Evolutionary conservation across 2,888 invertebrate species (phyloP).

Genomic region (Hydroisotoma schaefferi): DNA sequence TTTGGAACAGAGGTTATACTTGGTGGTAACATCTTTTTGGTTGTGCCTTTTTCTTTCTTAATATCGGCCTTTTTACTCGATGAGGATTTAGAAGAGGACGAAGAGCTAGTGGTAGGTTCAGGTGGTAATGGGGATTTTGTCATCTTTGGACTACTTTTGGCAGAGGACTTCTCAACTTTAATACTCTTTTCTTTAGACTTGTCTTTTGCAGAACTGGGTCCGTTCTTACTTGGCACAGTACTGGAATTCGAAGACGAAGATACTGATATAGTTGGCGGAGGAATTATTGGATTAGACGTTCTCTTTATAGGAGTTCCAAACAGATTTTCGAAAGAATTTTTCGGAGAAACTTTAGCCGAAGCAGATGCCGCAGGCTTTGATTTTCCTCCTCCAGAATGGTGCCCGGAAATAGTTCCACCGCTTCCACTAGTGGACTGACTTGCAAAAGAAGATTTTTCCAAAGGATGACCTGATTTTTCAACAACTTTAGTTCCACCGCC

Average conservation of each 20-base stretch:
- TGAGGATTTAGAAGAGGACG: conserved; percentile 33
- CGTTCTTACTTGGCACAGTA: conserved; percentile 29
- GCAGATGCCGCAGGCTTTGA: conserved; percentile 29
- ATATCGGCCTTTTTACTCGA: conserved; percentile 19
- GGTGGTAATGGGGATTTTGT: conserved; percentile 29
- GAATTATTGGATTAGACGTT: conserved; percentile 13
- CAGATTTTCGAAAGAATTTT: conserved; percentile 69
- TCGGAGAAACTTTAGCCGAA: conserved; percentile 48
- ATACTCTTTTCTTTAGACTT: conserved; percentile 27
- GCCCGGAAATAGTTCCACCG: conserved; percentile 13
- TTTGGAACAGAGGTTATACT: conserved; percentile 47
- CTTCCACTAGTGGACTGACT: conserved; percentile 20
- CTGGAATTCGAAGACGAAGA: conserved; percentile 11
- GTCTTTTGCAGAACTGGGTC: conserved; percentile 35
- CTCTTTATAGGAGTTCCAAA: conserved; percentile 78
- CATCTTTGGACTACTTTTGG: conserved; percentile 26
- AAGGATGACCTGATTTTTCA: conserved; percentile 32
- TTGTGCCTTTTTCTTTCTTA: conserved; percentile 27
- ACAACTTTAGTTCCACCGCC: conserved; percentile 65
- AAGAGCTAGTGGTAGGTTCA: conserved; percentile 24
- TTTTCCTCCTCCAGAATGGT: conserved; percentile 42
- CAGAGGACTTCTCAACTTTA: conserved; percentile 14
- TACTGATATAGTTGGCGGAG: neutral
- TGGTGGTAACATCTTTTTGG: conserved; percentile 48
- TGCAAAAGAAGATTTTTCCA: conserved; percentile 28